A percentile compares a stretch with the other conserved stretches of the same genome.
phyloP scores from a whole-genome alignment of 2,113 vertebrate genomes.

The Rattus norvegicus region GRCr8 NC_086032.1:102629501-102630000 shows the following conservation, averaged over 20 bases:
- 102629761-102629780: background rate
- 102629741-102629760: background rate
- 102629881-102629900: background rate
- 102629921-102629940: background rate
- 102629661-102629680: background rate
- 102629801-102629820: background rate
- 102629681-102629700: background rate
- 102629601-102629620: background rate
- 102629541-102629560: background rate
- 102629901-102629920: background rate
- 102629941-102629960: background rate
- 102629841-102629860: background rate
- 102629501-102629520: conserved; percentile 2
- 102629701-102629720: background rate
- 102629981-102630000: background rate
- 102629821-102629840: background rate
- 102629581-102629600: background rate
- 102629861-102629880: background rate
- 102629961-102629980: too few relatives aligned
- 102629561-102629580: background rate
- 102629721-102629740: background rate
- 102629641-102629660: background rate
- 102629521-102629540: background rate
- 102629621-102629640: background rate
- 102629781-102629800: background rate